Percentiles rank a stretch among this genome's conserved stretches.
Evolutionary conservation across 53 echinoderm and acorn worm genomes (phyloP).

Genomic region (Pentamera pediparva): DNA sequence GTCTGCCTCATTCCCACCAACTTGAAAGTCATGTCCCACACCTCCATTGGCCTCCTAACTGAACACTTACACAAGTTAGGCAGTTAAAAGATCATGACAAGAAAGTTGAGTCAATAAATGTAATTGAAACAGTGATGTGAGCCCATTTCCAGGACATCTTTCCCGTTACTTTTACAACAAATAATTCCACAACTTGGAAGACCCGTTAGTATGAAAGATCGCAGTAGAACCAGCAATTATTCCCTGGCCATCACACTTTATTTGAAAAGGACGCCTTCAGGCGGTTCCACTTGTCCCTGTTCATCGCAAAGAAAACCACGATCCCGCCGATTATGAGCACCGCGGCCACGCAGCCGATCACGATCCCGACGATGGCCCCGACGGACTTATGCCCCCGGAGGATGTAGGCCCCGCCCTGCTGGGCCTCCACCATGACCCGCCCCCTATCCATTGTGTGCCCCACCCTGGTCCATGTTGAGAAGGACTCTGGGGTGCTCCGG

Average conservation of each 20-base stretch:
- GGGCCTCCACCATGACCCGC: constrained; percentile 43
- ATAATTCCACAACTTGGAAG: too few relatives aligned
- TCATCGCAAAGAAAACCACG: constrained; percentile 62
- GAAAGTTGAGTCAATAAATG: too few relatives aligned
- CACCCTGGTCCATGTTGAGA: constrained; percentile 67
- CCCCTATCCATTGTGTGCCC: constrained; percentile 38
- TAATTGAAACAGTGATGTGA: too few relatives aligned
- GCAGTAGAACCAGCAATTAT: not conserved
- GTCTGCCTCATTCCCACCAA: too few relatives aligned
- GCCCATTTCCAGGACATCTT: too few relatives aligned
- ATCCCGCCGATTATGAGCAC: constrained; percentile 56
- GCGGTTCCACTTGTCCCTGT: constrained; percentile 57
- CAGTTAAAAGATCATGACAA: too few relatives aligned
- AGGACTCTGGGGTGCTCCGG: constrained; percentile 64
- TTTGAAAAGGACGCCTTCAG: constrained; percentile 7
- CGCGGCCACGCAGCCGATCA: constrained; percentile 55
- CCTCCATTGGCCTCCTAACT: too few relatives aligned
- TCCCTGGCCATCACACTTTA: constrained; percentile 2
- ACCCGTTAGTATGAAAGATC: too few relatives aligned
- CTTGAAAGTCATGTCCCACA: too few relatives aligned
- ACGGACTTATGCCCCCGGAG: constrained; percentile 47
- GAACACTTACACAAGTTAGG: too few relatives aligned
- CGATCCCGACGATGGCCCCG: constrained; percentile 65
- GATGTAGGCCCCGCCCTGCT: constrained; percentile 70
- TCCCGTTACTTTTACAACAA: too few relatives aligned